phyloP scores from a whole-genome alignment of 2,113 vertebrate genomes.

The Corynorhinus townsendii region DNA sequence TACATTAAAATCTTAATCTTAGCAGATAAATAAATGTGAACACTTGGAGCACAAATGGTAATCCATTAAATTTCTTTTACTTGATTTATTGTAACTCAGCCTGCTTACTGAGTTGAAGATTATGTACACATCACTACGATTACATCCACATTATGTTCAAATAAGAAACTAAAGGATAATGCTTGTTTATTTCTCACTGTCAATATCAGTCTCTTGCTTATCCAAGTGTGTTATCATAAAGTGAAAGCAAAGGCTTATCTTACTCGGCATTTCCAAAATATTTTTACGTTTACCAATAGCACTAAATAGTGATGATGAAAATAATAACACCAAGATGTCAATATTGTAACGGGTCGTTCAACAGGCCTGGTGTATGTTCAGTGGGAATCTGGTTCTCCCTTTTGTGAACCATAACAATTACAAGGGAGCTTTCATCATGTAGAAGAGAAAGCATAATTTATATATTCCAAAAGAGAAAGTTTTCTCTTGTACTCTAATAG shows the following conservation, averaged over 20 bases:
- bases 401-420: not conserved
- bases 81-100: constrained; percentile 48
- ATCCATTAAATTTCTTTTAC: constrained; percentile 57
- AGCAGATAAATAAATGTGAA: constrained; percentile 43
- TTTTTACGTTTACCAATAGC: not conserved
- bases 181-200: constrained; percentile 38
- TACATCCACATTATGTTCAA: constrained; percentile 55
- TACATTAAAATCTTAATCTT: constrained; percentile 67
- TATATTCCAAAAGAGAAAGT: not conserved
- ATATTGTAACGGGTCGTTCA: not conserved
- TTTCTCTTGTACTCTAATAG: not conserved
- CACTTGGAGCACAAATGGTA: constrained; percentile 31
- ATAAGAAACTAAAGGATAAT: constrained; percentile 48
- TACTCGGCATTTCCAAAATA: not conserved
- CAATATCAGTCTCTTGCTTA: not conserved
- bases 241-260: not conserved
- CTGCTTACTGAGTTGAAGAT: constrained; percentile 68
- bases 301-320: not conserved
- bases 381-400: not conserved
- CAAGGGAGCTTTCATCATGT: not conserved
- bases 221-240: not conserved
- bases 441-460: not conserved
- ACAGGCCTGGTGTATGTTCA: not conserved
- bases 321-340: not conserved
- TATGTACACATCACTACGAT: constrained; percentile 65